Conservation (phyloP, 2,888 invertebrate genomes). For the Campoletis raptor region DNA sequence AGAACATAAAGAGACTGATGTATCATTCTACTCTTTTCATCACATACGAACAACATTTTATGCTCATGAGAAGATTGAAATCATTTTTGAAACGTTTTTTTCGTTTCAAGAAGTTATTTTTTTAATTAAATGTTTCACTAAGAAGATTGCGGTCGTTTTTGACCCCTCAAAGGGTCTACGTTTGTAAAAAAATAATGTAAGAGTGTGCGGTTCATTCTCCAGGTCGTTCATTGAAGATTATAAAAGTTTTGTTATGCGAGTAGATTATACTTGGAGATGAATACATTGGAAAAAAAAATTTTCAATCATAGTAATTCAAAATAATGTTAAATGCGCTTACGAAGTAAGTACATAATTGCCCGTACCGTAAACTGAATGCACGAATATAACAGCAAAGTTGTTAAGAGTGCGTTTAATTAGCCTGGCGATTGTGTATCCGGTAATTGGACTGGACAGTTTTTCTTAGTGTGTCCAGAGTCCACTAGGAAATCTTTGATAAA, state of each 20-base stretch:
- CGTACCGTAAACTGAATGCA: constrained; percentile 51
- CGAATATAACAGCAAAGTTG: constrained; percentile 23
- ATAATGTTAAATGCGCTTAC: constrained; percentile 12
- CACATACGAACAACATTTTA: too few relatives aligned
- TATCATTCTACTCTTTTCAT: too few relatives aligned
- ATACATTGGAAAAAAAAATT: neutral
- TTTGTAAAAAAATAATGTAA: too few relatives aligned
- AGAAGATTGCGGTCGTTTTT: too few relatives aligned
- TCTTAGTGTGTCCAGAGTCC: constrained; percentile 13
- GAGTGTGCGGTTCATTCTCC: too few relatives aligned
- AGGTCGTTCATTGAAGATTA: neutral
- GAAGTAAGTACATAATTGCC: constrained; percentile 30
- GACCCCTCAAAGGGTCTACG: too few relatives aligned
- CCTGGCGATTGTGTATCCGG: constrained; percentile 42
- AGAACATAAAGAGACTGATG: too few relatives aligned
- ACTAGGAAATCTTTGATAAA: neutral
- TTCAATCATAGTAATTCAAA: neutral
- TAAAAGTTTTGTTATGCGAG: neutral
- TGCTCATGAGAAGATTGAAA: too few relatives aligned
- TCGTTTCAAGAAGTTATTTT: too few relatives aligned
- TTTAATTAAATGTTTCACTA: too few relatives aligned
- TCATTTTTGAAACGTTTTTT: too few relatives aligned
- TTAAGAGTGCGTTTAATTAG: constrained; percentile 51
- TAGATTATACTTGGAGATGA: neutral
- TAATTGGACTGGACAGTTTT: constrained; percentile 55